phyloP scores from a whole-genome alignment of 1,140 invertebrate species.

The Pseudomyrmex cubaensis region DNA sequence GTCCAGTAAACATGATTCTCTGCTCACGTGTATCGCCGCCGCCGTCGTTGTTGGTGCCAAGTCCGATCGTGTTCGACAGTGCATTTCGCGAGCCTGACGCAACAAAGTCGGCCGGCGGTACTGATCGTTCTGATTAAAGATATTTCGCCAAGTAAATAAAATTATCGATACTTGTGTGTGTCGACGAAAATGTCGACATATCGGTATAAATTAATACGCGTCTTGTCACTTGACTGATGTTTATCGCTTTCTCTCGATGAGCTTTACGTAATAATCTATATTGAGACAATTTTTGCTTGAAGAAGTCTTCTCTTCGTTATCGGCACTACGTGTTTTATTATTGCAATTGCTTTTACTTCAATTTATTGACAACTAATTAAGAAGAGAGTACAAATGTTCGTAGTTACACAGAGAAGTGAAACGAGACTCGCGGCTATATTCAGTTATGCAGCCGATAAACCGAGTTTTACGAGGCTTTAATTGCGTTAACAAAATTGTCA shows the following conservation, averaged over 20 bases:
- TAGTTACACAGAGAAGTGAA: slow-evolving; percentile 5
- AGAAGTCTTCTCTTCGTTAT: too few species aligned
- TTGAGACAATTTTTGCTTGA: too few species aligned
- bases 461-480: slow-evolving; percentile 47
- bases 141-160: slow-evolving; percentile 6
- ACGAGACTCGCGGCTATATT: background rate
- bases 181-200: background rate
- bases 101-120: slow-evolving; percentile 53
- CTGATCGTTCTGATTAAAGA: slow-evolving; percentile 20
- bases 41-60: slow-evolving; percentile 6
- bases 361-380: background rate
- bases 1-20: slow-evolving; percentile 48
- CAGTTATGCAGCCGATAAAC: background rate
- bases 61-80: slow-evolving; percentile 39
- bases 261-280: too few species aligned
- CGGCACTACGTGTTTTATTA: too few species aligned
- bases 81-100: slow-evolving; percentile 72
- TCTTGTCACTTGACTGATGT: too few species aligned
- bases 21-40: background rate
- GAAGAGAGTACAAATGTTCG: background rate
- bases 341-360: background rate
- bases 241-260: too few species aligned
- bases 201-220: too few species aligned
- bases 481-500: slow-evolving; percentile 61
- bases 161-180: background rate